These are phyloP conservation scores for Epinotia bilunana DNA, from an alignment of 2,888 invertebrate genomes.

Conservation along the genomic window DNA sequence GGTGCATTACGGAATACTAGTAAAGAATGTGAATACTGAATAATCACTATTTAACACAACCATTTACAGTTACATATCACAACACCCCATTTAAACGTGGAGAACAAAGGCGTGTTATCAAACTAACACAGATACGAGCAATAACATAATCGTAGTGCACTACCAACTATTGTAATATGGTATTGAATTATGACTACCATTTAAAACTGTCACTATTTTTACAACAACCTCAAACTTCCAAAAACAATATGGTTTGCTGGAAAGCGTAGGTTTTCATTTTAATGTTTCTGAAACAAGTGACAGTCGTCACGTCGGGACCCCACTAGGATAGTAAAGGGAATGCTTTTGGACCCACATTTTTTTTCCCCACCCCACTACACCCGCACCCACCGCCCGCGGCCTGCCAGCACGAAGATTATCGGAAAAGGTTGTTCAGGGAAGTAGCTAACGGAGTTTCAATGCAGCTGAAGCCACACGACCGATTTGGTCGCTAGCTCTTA, in stretches of 20 bases:
- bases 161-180: constrained; percentile 5
- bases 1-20: neutral
- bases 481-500: too few species aligned
- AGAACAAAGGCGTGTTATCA: constrained; percentile 36
- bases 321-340: too few species aligned
- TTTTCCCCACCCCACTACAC: too few species aligned
- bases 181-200: neutral
- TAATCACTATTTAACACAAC: constrained; percentile 7
- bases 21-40: neutral
- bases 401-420: too few species aligned
- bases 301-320: too few species aligned
- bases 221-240: neutral
- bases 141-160: constrained; percentile 1
- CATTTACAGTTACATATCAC: constrained; percentile 30
- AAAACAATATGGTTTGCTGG: neutral
- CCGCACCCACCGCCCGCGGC: too few species aligned
- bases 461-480: too few species aligned
- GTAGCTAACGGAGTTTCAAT: too few species aligned
- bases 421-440: too few species aligned
- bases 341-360: too few species aligned
- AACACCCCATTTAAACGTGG: constrained; percentile 27
- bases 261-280: neutral
- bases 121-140: constrained; percentile 11
- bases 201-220: constrained; percentile 9
- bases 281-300: too few species aligned